Evolutionary conservation across 2,888 invertebrate genomes (phyloP), one percentile per base, ranked within the genome.

Genomic region (Malthinus flaveolus): DNA sequence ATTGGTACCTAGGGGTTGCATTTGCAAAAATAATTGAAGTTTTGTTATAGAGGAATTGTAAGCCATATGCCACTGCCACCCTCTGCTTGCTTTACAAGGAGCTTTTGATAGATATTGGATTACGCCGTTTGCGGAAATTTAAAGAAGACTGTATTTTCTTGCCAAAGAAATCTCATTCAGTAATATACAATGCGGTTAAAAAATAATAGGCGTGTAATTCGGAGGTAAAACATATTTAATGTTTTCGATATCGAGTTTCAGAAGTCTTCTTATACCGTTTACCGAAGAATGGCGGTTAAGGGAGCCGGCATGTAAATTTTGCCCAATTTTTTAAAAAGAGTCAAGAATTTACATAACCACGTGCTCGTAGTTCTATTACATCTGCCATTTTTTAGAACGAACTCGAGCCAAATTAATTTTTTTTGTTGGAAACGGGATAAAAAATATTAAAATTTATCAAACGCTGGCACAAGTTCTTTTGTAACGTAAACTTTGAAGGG

Each of bases 1-100:
- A 61, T 61, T 61, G 60, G 60, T 58, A 55, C 57, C 55, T 48
- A 55, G 57, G 58, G 23, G 61, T 23, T 58, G 58, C 58, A 58
- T 58, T 61, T 55, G 58, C 58, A 58, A 65, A 64, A 64, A 64
- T 67, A 65, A 67, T 67, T 65, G 65, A 59, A 64, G 53, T 63
- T 65, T 57, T 63, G 58, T 52, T 55, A 52, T 51, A 55, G 47
- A 59, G 49, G 44, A 32, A 50, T 54, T 56, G 48, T n/a, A 35
- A 39, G 54, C 66, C 66, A 66, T 65, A 66, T 65, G 66, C 61
- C 61, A 45, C 31, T 37, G 49, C 23, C 59, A 49, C 61, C 65
- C 62, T 46, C 56, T 52, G 59, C 36, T 55, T 52, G 59, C 36
- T 49, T 56, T 51, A 33, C 15, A 11, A 33, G 44, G 54, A 44